Percentiles rank a stretch among this genome's conserved stretches.
phyloP scores from a whole-genome alignment of 2,113 vertebrate genomes.

The Podilymbus podiceps region DNA sequence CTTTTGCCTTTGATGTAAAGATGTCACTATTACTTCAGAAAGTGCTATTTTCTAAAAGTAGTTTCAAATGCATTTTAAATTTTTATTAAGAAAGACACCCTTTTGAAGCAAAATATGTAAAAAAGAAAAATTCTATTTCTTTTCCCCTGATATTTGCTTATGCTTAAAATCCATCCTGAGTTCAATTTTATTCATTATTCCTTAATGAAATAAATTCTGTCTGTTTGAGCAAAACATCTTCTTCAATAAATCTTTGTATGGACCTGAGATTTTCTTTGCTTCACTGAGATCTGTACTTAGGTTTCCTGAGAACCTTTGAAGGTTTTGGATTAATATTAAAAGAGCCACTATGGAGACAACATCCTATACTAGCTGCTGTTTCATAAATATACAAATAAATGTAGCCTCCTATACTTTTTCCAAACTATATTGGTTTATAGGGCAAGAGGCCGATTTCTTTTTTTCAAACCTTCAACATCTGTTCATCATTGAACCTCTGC shows the following conservation, averaged over 20 bases:
- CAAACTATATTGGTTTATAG: neutral
- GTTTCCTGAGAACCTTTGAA: neutral
- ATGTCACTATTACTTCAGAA: neutral
- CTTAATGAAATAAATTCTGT: neutral
- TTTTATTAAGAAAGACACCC: neutral
- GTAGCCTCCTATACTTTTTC: neutral
- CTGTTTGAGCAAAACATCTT: neutral
- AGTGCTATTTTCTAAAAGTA: neutral
- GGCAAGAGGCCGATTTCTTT: neutral
- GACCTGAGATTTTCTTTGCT: neutral
- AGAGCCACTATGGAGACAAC: neutral
- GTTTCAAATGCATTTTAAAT: neutral
- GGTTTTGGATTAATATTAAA: neutral
- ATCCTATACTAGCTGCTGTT: neutral
- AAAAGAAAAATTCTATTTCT: neutral
- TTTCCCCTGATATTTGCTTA: neutral
- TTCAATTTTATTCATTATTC: neutral
- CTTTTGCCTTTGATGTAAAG: constrained; percentile 28
- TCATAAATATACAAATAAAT: neutral
- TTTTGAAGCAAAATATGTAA: neutral
- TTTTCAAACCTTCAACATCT: neutral
- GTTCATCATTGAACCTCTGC: neutral
- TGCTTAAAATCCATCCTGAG: neutral
- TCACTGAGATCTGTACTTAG: neutral
- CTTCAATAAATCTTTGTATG: neutral